Evolutionary conservation across 2,113 vertebrate species (phyloP).

Genomic region (Poecile atricapillus): DNA sequence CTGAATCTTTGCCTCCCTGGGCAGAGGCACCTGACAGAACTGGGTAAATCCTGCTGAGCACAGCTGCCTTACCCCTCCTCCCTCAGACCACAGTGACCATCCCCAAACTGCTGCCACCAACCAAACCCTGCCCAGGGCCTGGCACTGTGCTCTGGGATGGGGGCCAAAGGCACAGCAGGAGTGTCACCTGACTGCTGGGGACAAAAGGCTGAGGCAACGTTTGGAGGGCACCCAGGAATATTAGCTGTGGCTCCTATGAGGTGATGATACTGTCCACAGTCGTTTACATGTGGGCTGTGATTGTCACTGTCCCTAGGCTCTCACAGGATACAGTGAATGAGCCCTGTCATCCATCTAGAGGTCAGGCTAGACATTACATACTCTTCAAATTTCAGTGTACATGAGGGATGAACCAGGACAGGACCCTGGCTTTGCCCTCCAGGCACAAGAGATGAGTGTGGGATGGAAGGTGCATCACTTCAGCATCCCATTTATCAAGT

Average conservation of each 20-base stretch:
- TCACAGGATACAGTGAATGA: not conserved
- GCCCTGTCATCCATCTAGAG: not conserved
- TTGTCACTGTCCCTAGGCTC: not conserved
- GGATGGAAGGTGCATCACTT: not conserved
- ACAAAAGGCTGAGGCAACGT: not conserved
- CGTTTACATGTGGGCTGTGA: not conserved
- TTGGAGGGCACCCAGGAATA: not conserved
- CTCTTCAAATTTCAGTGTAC: not conserved
- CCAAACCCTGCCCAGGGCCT: not conserved
- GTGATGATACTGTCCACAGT: not conserved
- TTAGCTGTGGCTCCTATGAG: not conserved
- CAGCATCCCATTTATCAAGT: not conserved
- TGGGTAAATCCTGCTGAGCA: not conserved
- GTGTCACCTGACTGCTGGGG: not conserved
- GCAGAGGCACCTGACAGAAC: too few relatives aligned
- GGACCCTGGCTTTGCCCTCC: not conserved
- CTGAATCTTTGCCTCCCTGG: too few relatives aligned
- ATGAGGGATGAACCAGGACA: not conserved
- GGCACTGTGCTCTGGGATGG: not conserved
- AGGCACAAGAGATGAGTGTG: not conserved
- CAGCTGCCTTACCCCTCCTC: not conserved
- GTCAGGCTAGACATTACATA: not conserved
- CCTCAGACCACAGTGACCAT: fast-evolving
- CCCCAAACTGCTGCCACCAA: not conserved
- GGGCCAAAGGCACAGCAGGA: not conserved